Evolutionary conservation across 2,797 vertebrate species (phyloP).

Genomic region (Notamacropus eugenii): DNA sequence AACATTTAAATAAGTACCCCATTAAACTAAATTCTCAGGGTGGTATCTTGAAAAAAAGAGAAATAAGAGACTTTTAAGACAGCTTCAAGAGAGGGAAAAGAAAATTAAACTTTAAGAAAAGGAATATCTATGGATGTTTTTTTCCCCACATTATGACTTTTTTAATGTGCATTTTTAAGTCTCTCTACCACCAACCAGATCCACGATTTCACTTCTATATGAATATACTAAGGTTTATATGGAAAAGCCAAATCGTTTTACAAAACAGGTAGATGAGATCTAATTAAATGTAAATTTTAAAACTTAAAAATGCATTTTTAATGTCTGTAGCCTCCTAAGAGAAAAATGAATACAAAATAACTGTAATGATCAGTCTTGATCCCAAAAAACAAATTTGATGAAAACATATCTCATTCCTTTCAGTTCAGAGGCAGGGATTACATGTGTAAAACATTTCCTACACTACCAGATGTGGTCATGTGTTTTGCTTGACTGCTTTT

Average conservation of each 20-base stretch:
- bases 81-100: not conserved
- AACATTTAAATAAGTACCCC: not conserved
- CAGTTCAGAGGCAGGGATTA: not conserved
- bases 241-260: not conserved
- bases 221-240: not conserved
- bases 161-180: not conserved
- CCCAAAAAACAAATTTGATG: not conserved
- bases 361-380: not conserved
- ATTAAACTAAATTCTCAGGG: not conserved
- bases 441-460: not conserved
- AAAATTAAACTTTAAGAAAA: not conserved
- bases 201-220: not conserved
- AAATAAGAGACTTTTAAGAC: not conserved
- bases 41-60: not conserved
- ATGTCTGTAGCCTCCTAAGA: not conserved
- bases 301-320: not conserved
- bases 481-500: not conserved
- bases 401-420: not conserved
- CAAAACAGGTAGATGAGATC: not conserved
- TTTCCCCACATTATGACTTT: not conserved
- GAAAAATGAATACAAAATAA: not conserved
- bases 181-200: not conserved
- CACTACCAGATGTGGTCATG: not conserved
- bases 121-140: not conserved
- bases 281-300: not conserved